phyloP scores from a whole-genome alignment of 2,113 vertebrate species.

The Hippocampus barbouri region DNA sequence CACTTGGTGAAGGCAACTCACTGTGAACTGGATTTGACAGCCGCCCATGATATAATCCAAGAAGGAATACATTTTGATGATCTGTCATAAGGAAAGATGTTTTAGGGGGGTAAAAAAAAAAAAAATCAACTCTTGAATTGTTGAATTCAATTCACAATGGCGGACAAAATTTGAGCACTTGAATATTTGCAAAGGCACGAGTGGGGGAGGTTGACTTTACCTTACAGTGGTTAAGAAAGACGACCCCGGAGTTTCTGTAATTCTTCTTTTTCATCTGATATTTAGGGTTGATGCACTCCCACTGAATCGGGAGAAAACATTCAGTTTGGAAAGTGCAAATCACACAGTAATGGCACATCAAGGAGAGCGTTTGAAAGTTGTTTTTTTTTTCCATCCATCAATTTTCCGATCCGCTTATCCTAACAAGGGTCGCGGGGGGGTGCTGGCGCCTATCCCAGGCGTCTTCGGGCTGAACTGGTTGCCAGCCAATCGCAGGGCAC shows the following conservation, averaged over 20 bases:
- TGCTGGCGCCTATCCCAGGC: no score
- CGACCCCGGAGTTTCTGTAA: slow-evolving; percentile 94
- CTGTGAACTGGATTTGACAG: slow-evolving; percentile 99
- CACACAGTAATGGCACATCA: no score
- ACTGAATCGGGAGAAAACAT: slow-evolving; percentile 77
- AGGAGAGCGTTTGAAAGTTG: no score
- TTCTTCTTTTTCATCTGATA: slow-evolving; percentile 99
- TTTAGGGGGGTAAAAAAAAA: not conserved
- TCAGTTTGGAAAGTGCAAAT: not conserved
- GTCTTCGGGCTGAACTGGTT: no score
- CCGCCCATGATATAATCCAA: slow-evolving; percentile 99
- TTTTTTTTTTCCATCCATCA: no score
- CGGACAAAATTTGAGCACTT: no score
- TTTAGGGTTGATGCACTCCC: slow-evolving; percentile 99
- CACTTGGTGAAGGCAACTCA: slow-evolving; percentile 68
- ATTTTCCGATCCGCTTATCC: no score
- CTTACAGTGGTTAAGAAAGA: slow-evolving; percentile 95
- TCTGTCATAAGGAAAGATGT: slow-evolving; percentile 67
- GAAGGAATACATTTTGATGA: slow-evolving; percentile 99
- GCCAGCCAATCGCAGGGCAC: no score
- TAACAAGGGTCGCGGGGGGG: no score
- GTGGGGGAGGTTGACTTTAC: slow-evolving; percentile 56
- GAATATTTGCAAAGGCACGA: no score
- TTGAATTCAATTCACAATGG: not conserved
- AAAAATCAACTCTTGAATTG: not conserved